These are phyloP conservation scores for Reinhardtius hippoglossoides DNA, from an alignment of 2,113 vertebrate genomes.

Conservation along the genomic window DNA sequence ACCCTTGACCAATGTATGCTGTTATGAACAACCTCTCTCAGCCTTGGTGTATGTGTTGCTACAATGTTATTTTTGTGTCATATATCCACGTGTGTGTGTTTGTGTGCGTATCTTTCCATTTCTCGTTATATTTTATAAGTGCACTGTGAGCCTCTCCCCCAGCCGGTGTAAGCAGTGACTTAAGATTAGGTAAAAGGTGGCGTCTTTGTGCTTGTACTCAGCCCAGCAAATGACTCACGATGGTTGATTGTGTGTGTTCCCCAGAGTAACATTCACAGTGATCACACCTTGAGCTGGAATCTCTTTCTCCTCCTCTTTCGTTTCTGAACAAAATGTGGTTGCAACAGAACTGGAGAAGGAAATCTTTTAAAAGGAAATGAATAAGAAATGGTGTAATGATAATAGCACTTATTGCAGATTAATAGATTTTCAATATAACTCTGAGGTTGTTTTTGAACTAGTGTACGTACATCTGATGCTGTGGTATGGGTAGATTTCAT, in stretches of 20 bases:
- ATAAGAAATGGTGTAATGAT: slow-evolving; percentile 8
- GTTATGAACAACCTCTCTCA: slow-evolving; percentile 26
- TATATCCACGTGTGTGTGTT: background rate
- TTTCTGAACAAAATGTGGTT: slow-evolving; percentile 36
- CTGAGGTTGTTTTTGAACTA: background rate
- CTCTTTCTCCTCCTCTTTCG: slow-evolving; percentile 5
- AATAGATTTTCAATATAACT: background rate
- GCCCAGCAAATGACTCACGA: slow-evolving; percentile 31
- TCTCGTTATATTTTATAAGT: background rate
- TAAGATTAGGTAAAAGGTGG: slow-evolving; percentile 9
- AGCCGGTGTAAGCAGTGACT: background rate
- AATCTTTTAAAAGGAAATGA: slow-evolving; percentile 19
- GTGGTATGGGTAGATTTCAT: background rate
- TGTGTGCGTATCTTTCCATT: background rate
- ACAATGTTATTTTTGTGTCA: background rate
- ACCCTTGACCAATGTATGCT: slow-evolving; percentile 33
- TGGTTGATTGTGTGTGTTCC: slow-evolving; percentile 29
- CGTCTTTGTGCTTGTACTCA: slow-evolving; percentile 39
- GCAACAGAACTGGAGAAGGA: slow-evolving; percentile 13
- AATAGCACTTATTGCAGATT: background rate
- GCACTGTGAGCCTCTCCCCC: background rate
- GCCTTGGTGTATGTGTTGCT: background rate
- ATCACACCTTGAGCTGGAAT: slow-evolving; percentile 58
- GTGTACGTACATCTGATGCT: background rate
- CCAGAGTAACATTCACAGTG: slow-evolving; percentile 21